Percentiles rank a stretch among this genome's conserved stretches.
Evolutionary conservation across 2,888 invertebrate species (phyloP).

Genomic region (Synanthedon tipuliformis): DNA sequence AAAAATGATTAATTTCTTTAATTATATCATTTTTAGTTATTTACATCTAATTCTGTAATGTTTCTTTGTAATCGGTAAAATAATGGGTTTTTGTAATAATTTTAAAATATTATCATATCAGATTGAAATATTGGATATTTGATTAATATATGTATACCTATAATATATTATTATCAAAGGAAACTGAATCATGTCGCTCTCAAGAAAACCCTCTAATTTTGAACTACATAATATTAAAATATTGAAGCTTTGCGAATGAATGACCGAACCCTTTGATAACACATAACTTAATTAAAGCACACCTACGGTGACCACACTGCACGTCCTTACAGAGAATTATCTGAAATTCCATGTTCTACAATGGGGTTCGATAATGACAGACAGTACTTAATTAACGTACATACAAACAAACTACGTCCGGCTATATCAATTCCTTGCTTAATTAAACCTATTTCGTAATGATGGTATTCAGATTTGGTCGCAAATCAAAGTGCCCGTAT

Average conservation of each 20-base stretch:
- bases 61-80: too few species aligned
- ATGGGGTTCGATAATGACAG: slow-evolving; percentile 3
- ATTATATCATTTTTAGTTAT: too few species aligned
- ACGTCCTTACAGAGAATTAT: slow-evolving; percentile 4
- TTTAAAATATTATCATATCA: too few species aligned
- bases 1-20: too few species aligned
- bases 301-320: slow-evolving; percentile 14
- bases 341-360: slow-evolving; percentile 3
- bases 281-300: slow-evolving; percentile 24
- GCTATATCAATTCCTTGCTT: slow-evolving; percentile 32
- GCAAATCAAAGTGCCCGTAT: slow-evolving; percentile 67
- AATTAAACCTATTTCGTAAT: slow-evolving; percentile 60
- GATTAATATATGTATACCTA: too few species aligned
- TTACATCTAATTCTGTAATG: too few species aligned
- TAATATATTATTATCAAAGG: too few species aligned
- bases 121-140: too few species aligned
- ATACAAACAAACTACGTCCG: slow-evolving; percentile 27
- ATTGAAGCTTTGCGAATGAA: background rate
- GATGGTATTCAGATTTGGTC: slow-evolving; percentile 50
- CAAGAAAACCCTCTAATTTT: too few species aligned
- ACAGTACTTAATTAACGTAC: slow-evolving; percentile 17
- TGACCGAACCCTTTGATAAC: too few species aligned
- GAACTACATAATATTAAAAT: background rate
- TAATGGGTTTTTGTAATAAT: too few species aligned
- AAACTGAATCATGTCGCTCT: too few species aligned